Evolutionary conservation across 2,113 vertebrate species (phyloP), one percentile per base, ranked within the genome.

Genomic region (Prionailurus bengalensis): DNA sequence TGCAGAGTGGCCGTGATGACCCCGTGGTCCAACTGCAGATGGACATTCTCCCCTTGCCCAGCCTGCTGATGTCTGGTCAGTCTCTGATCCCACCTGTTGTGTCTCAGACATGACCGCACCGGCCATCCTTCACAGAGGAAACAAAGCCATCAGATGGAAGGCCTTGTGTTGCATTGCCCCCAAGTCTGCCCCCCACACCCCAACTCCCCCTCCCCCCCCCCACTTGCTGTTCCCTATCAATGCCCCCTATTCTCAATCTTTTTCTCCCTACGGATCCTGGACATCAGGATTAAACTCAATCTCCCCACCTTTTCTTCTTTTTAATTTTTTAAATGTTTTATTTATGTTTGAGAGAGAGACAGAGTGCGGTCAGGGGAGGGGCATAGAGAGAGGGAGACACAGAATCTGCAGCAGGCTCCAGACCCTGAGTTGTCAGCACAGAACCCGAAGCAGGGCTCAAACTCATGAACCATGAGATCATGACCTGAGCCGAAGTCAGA

Each of bases 1-100:
- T 63, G 5, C 17, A 33, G 36, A 58, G 79, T 58, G 36, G 25
- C 3, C 80, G 14, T 16, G 4, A 58, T 8, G 87, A 73, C 27
- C 5, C 13, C 7, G 0, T 0, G 7, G 42, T 21, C 71, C 66
- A 65, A 14, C 29, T 23, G 13, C 1, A 4, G 23, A 31, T 14
- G 7, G 15, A 11, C 6, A 2, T 25, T 29, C 12, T 29, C 27
- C 74, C 14, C 29, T 27, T 7, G 16, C 71, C 36, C 45, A 7
- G 33, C 36, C 81, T 66, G 53, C 42, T 31, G 4, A 6, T 5
- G 1, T 39, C 25, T 16, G 39, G 25, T 66, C 76, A 80, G 76
- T 45, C 65, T 79, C 91, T 33, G 16, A 39, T 2, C 27, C 12
- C 17, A 39, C 21, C 58, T 80, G 55, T 33, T 42, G 2, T 3